Evolutionary conservation across 2,113 vertebrate species (phyloP).

Genomic region (Nothocercus julius): DNA sequence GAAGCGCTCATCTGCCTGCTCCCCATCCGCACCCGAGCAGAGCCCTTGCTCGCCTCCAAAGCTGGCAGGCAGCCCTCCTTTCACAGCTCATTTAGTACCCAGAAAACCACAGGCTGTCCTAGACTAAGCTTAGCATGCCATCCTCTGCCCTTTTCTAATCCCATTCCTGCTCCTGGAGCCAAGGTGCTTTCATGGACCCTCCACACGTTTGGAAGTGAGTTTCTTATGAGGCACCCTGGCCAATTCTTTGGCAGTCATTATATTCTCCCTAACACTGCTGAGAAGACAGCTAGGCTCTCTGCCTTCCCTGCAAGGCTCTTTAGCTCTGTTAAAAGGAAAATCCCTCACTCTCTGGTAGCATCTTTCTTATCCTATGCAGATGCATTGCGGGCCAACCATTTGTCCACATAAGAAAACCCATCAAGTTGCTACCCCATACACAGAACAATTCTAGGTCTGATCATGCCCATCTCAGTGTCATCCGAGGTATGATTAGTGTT

Average conservation of each 20-base stretch:
- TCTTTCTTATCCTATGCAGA: background rate
- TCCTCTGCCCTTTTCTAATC: background rate
- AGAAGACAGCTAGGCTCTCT: background rate
- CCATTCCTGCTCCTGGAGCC: background rate
- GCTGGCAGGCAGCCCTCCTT: background rate
- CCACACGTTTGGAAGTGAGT: background rate
- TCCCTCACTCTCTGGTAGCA: background rate
- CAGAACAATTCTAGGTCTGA: background rate
- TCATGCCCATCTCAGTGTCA: background rate
- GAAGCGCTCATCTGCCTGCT: background rate
- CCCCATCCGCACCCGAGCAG: background rate
- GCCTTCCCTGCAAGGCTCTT: background rate
- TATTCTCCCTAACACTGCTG: background rate
- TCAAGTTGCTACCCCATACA: background rate
- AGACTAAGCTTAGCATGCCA: background rate
- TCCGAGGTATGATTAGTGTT: background rate
- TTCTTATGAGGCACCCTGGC: background rate
- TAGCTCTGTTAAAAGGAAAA: background rate
- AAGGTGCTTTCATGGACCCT: background rate
- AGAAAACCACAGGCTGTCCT: background rate
- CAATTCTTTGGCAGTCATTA: background rate
- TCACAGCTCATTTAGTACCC: background rate
- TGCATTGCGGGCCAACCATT: background rate
- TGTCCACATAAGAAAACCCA: fast-evolving
- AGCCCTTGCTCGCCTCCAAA: background rate